Conservation (phyloP, 2,797 vertebrate species). For the Ciconia nigra region DNA sequence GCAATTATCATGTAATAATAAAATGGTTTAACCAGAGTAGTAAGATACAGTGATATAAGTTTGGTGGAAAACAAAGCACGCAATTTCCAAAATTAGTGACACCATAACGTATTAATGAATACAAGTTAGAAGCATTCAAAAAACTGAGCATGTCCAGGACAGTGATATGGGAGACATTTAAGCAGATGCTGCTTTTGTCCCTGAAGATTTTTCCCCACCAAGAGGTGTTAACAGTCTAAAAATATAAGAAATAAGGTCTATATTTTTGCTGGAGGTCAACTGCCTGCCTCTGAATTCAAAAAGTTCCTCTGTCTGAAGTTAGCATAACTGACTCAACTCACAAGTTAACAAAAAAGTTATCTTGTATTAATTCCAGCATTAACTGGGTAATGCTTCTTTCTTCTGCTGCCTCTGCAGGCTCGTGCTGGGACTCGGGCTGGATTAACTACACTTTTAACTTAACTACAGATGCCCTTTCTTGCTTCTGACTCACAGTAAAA, state of each 20-base stretch:
- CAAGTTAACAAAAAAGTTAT: background rate
- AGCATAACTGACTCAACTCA: background rate
- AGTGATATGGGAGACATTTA: background rate
- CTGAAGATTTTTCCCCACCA: background rate
- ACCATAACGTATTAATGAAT: background rate
- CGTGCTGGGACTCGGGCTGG: background rate
- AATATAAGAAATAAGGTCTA: background rate
- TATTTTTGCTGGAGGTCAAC: background rate
- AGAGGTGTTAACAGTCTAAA: background rate
- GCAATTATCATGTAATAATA: background rate
- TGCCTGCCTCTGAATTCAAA: background rate
- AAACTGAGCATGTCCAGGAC: background rate
- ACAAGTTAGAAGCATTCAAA: background rate
- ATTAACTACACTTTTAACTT: background rate
- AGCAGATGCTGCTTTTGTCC: background rate
- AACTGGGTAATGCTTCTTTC: background rate
- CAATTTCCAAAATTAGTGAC: background rate
- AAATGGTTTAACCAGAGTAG: background rate
- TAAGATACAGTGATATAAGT: background rate
- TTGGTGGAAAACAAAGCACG: background rate
- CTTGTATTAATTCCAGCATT: background rate
- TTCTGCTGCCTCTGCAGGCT: background rate
- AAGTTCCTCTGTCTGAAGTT: background rate
- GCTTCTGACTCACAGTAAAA: conserved; percentile 9
- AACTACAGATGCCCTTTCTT: background rate